Percentiles rank a stretch among this genome's conserved stretches.
Conservation (phyloP, 2,888 invertebrate genomes). For the Dyspetes luteomarginatus region DNA sequence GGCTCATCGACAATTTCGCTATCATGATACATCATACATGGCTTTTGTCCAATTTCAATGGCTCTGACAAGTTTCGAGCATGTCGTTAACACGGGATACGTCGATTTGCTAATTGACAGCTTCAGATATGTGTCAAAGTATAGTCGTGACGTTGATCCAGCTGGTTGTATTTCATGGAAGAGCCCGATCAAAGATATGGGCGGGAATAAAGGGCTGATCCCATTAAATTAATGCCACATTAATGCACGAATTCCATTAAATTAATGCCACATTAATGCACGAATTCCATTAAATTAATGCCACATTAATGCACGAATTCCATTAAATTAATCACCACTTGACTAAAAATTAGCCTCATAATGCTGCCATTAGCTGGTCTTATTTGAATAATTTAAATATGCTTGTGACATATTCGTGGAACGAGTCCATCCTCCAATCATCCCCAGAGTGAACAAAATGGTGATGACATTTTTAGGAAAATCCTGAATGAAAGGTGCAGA, state of each 20-base stretch:
- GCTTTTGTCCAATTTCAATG: not conserved
- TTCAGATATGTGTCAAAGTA: not conserved
- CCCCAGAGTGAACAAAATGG: too few species aligned
- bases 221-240: not conserved
- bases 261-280: not conserved
- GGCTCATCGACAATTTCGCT: not conserved
- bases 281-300: not conserved
- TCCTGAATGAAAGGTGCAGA: too few species aligned
- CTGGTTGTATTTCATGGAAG: not conserved
- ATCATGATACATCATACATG: not conserved
- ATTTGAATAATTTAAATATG: too few species aligned
- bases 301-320: not conserved
- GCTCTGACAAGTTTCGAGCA: not conserved
- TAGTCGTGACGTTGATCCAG: not conserved
- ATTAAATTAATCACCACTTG: not conserved
- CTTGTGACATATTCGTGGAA: too few species aligned
- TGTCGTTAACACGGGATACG: not conserved
- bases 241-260: not conserved
- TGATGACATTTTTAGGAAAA: too few species aligned
- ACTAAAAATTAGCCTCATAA: too few species aligned
- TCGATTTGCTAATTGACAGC: not conserved
- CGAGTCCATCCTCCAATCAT: slow-evolving; percentile 10
- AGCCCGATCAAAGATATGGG: not conserved
- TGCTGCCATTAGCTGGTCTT: too few species aligned
- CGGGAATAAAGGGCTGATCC: not conserved